These are phyloP conservation scores for Griposia aprilina DNA, from an alignment of 2,888 invertebrate genomes.

Conservation along the genomic window DNA sequence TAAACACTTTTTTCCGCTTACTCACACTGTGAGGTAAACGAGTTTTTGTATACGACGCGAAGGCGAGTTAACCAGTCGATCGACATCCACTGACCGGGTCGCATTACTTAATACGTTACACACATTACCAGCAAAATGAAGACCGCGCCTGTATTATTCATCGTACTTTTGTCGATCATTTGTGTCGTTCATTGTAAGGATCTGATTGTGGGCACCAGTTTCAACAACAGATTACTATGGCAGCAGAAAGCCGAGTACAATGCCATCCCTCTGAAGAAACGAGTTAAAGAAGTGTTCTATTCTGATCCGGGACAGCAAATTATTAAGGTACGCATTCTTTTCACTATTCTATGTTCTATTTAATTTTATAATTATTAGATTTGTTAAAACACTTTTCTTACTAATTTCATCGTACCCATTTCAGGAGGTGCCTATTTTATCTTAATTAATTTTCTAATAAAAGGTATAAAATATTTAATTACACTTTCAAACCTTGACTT, in stretches of 20 bases:
- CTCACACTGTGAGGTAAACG: conserved; percentile 64
- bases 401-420: neutral
- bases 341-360: neutral
- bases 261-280: conserved; percentile 85
- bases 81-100: conserved; percentile 74
- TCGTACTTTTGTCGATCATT: conserved; percentile 79
- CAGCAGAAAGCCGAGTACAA: conserved; percentile 87
- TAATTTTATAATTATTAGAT: conserved; percentile 11
- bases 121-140: conserved; percentile 78
- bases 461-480: conserved; percentile 40
- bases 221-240: conserved; percentile 82
- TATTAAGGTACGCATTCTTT: conserved; percentile 80
- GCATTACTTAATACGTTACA: conserved; percentile 68
- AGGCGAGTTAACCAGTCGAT: conserved; percentile 74
- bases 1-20: conserved; percentile 59
- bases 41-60: conserved; percentile 63
- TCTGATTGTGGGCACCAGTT: conserved; percentile 86
- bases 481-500: conserved; percentile 26
- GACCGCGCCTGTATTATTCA: conserved; percentile 75
- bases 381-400: conserved; percentile 11
- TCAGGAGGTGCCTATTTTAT: conserved; percentile 11
- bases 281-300: conserved; percentile 87
- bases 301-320: conserved; percentile 86
- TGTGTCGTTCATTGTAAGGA: conserved; percentile 82
- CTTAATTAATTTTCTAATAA: conserved; percentile 42